Percentiles rank a stretch among this genome's conserved stretches.
Conservation (phyloP, 2,888 invertebrate species). For the Aporophyla nigra region DNA sequence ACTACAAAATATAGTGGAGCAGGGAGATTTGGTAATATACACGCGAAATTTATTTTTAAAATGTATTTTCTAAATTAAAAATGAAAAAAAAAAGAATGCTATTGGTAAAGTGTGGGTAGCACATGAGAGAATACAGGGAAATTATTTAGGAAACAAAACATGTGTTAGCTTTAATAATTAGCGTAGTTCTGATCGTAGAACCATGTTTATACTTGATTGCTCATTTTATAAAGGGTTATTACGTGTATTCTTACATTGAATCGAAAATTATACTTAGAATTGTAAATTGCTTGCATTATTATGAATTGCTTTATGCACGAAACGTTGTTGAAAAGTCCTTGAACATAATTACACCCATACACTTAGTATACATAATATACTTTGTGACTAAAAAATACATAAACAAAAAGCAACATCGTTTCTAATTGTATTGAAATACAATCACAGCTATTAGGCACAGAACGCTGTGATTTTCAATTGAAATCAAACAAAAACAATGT, state of each 20-base stretch:
- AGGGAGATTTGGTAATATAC: no score
- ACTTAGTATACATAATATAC: not conserved
- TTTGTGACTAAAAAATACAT: not conserved
- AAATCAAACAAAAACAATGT: slow-evolving; percentile 34
- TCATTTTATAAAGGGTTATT: slow-evolving; percentile 7
- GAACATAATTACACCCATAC: not conserved
- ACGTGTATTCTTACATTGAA: slow-evolving; percentile 28
- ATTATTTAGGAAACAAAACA: not conserved
- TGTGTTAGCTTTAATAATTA: not conserved
- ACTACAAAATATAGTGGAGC: not conserved
- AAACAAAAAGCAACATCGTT: not conserved
- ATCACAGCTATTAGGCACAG: not conserved
- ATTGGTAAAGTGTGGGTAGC: not conserved
- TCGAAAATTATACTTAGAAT: slow-evolving; percentile 12
- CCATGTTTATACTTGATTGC: slow-evolving; percentile 18
- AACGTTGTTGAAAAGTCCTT: slow-evolving; percentile 9
- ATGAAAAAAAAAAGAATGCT: no score
- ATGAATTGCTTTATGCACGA: slow-evolving; percentile 35
- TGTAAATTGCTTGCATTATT: slow-evolving; percentile 21
- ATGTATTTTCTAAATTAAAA: no score
- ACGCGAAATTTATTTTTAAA: no score
- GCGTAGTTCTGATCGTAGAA: not conserved
- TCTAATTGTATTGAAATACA: slow-evolving; percentile 12
- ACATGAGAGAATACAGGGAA: not conserved
- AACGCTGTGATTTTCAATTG: slow-evolving; percentile 1